These are phyloP conservation scores for Bubo blakistoni DNA, from an alignment of 2,113 vertebrate species.

Conservation along the genomic window DNA sequence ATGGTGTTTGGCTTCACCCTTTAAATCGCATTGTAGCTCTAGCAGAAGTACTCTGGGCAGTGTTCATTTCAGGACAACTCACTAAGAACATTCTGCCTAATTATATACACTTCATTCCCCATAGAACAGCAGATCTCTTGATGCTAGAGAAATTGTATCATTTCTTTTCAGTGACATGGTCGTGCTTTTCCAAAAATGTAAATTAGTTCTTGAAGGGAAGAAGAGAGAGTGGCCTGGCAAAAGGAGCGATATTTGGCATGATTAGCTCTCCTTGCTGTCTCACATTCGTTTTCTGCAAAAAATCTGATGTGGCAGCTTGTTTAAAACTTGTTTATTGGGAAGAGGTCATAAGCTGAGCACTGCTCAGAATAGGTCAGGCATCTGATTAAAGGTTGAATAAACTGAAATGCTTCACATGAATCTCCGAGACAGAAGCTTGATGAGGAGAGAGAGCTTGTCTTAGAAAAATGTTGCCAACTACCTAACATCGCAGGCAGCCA, in stretches of 20 bases:
- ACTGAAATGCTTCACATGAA: constrained; percentile 30
- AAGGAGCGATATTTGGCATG: neutral
- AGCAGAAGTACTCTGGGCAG: neutral
- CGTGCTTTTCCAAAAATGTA: neutral
- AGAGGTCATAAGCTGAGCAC: constrained; percentile 45
- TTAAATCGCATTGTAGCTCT: neutral
- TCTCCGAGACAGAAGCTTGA: constrained; percentile 44
- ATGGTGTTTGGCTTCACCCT: neutral
- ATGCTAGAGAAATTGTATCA: neutral
- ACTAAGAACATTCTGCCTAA: neutral
- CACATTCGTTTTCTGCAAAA: neutral
- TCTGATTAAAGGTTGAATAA: constrained; percentile 55
- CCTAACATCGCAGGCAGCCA: neutral
- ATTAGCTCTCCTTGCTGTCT: constrained; percentile 21
- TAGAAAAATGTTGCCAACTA: neutral
- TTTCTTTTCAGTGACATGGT: neutral
- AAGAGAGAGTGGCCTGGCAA: neutral
- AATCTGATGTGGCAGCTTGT: constrained; percentile 61
- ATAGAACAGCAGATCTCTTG: neutral
- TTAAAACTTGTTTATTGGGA: constrained; percentile 59
- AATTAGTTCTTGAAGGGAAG: neutral
- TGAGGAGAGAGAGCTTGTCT: constrained; percentile 11
- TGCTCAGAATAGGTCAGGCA: constrained; percentile 19
- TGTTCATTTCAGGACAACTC: neutral
- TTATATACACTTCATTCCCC: neutral